phyloP scores from a whole-genome alignment of 37 sponge, comb jelly and placozoan species.

The Beroe ovata region DNA sequence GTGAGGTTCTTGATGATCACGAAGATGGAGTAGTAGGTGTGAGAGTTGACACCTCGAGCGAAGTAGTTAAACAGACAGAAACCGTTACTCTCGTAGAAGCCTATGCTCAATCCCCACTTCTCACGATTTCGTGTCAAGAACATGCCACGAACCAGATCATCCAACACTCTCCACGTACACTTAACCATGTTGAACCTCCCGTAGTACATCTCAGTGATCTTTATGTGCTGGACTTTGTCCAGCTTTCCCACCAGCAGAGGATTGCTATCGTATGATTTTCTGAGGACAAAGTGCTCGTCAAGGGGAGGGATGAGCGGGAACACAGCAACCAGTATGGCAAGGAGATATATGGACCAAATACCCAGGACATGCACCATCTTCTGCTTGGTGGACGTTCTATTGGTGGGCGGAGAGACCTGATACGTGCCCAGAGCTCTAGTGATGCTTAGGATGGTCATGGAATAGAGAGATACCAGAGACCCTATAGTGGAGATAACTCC shows the following conservation, averaged over 20 bases:
- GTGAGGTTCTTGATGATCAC: not conserved
- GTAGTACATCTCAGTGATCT: not conserved
- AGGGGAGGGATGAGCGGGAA: not conserved
- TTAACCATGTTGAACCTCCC: not conserved
- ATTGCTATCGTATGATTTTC: not conserved
- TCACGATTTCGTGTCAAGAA: not conserved
- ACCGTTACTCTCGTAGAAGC: slow-evolving; percentile 17
- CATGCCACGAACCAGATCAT: slow-evolving; percentile 6
- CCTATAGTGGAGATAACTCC: slow-evolving; percentile 21
- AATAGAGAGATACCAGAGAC: slow-evolving; percentile 25
- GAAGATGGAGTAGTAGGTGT: not conserved
- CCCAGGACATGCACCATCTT: not conserved
- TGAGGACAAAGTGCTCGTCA: not conserved
- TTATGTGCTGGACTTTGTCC: slow-evolving; percentile 6
- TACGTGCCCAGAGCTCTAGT: not conserved
- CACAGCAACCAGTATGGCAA: not conserved
- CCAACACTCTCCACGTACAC: not conserved
- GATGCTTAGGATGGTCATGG: slow-evolving; percentile 28
- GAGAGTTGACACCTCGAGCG: not conserved
- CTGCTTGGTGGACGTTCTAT: not conserved
- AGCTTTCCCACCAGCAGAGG: not conserved
- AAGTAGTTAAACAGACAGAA: slow-evolving; percentile 37
- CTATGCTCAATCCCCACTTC: not conserved
- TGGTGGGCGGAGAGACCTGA: not conserved
- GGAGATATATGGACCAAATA: not conserved